Evolutionary conservation across 2,113 vertebrate genomes (phyloP).

Genomic region (Hymenochirus boettgeri): DNA sequence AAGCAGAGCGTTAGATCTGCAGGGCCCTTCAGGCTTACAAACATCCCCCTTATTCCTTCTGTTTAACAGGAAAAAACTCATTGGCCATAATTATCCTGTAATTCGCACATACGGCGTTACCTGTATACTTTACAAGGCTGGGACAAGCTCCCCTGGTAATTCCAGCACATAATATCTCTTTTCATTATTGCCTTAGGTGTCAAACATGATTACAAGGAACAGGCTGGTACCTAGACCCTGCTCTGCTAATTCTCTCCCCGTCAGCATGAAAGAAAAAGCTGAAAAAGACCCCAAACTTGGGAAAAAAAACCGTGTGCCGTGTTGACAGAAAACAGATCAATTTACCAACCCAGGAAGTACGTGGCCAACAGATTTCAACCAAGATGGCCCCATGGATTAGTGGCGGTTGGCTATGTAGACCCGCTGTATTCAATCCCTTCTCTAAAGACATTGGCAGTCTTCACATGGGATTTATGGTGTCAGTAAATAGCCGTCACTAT

Average conservation of each 20-base stretch:
- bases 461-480: no score
- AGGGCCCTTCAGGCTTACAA: constrained; percentile 8
- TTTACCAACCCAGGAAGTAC: neutral
- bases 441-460: no score
- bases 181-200: constrained; percentile 45
- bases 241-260: constrained; percentile 47
- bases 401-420: no score
- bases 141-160: constrained; percentile 47
- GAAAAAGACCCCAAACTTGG: neutral
- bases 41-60: constrained; percentile 19
- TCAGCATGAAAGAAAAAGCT: constrained; percentile 35
- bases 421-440: no score
- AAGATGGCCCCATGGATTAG: no score
- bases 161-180: constrained; percentile 46
- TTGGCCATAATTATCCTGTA: constrained; percentile 46
- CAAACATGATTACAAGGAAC: constrained; percentile 47
- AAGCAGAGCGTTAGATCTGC: constrained; percentile 28
- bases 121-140: constrained; percentile 49
- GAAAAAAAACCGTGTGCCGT: constrained; percentile 9
- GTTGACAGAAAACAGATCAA: constrained; percentile 26
- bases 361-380: no score
- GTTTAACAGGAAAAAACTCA: constrained; percentile 44
- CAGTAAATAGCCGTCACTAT: no score
- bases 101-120: constrained; percentile 38
- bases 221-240: constrained; percentile 47